Evolutionary conservation across 1,140 invertebrate genomes (phyloP), one percentile per base, ranked within the genome.

Genomic region (Brachionus plicatilis): DNA sequence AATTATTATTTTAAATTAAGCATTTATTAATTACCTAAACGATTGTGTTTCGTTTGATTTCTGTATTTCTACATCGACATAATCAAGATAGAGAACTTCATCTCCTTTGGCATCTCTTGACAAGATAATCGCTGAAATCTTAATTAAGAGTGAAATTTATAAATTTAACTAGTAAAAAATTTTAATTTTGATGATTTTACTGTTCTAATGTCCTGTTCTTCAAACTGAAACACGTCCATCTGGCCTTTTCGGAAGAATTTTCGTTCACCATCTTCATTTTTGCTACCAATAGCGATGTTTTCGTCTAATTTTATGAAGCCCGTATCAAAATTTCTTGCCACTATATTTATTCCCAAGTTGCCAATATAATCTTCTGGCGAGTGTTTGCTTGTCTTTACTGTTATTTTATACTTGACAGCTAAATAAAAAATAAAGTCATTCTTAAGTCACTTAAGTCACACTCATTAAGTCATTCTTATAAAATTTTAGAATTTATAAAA

Each of bases 161-260:
- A 37, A 14, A 33, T 68, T 8, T 1, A 29, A 29, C 3, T 29
- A 53, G 75, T 0, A 7, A 37, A 37, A 2, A 9, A 20, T 80
- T 1, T 33, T 53, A 56, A 7, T 56, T 53, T 24, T 24, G 24
- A 24, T 24, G 1, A 24, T 24, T 24, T 24, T 82, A 82, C 79
- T 68, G 79, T 82, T 82, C 65, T 82, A 5, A 82, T 82, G 45
- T 82, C 79, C n/a, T 82, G 79, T 45, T 82, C 79, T 37, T 82
- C 79, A 37, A 82, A 82, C 45, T 82, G 53, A 82, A 82, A 82
- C 8, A 68, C 65, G 24, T 82, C 53, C 12, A 17, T 60, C 66
- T 82, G 79, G 29, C 65, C 79, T 27, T 43, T 43, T 11, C 60
- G n/a, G 27, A 68, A 82, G 11, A 82, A 82, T 14, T 24, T 17